These are phyloP conservation scores for Semotilus atromaculatus DNA, from an alignment of 2,797 vertebrate species.

Conservation along the genomic window DNA sequence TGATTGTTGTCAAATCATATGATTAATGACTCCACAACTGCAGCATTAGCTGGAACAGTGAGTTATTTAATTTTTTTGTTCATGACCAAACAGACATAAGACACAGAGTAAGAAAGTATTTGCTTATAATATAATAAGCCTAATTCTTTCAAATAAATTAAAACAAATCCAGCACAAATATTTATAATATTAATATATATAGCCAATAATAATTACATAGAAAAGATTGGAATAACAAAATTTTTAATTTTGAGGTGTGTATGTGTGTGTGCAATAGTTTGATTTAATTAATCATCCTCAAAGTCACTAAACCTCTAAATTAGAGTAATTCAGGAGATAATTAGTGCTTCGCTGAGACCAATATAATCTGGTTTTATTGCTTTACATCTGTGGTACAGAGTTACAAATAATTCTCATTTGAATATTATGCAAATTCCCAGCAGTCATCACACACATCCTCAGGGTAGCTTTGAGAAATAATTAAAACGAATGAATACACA, in stretches of 20 bases:
- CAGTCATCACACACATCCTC: slow-evolving; percentile 65
- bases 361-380: slow-evolving; percentile 78
- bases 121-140: neutral
- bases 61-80: slow-evolving; percentile 46
- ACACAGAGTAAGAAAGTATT: neutral
- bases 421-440: slow-evolving; percentile 44
- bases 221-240: slow-evolving; percentile 20
- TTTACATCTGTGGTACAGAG: slow-evolving; percentile 69
- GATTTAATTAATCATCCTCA: slow-evolving; percentile 53
- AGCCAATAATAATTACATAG: neutral
- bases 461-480: slow-evolving; percentile 45
- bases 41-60: slow-evolving; percentile 71
- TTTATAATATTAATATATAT: too few species aligned
- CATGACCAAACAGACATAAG: slow-evolving; percentile 59
- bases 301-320: slow-evolving; percentile 48
- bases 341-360: slow-evolving; percentile 67
- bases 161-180: neutral
- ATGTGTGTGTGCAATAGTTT: slow-evolving; percentile 9
- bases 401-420: slow-evolving; percentile 52
- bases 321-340: slow-evolving; percentile 51
- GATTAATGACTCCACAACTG: slow-evolving; percentile 74
- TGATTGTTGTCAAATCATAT: slow-evolving; percentile 73
- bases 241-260: slow-evolving; percentile 16
- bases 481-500: slow-evolving; percentile 43
- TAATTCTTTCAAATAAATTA: neutral